phyloP scores from a whole-genome alignment of 2,797 vertebrate species.

The Salmo trutta region DNA sequence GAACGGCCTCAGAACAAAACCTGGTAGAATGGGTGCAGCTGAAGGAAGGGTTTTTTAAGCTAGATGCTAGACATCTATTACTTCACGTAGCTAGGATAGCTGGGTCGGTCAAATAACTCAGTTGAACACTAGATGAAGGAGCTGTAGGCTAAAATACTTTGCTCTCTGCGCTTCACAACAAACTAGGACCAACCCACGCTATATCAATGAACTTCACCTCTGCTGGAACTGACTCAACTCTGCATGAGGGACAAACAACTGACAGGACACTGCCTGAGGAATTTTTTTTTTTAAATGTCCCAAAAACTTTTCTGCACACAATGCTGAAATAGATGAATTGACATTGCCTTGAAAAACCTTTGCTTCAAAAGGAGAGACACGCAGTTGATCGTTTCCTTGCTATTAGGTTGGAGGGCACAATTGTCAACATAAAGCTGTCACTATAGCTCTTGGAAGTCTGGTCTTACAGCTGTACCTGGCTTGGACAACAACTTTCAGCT shows the following conservation, averaged over 20 bases:
- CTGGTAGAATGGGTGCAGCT: background rate
- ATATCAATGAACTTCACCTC: constrained; percentile 26
- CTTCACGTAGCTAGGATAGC: background rate
- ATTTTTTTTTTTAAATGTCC: too few relatives aligned
- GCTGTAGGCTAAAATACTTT: background rate
- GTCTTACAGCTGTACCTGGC: background rate
- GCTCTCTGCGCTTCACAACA: background rate
- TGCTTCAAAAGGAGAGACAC: too few relatives aligned
- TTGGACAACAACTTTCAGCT: background rate
- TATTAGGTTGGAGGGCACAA: background rate
- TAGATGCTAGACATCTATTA: background rate
- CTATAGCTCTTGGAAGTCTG: background rate
- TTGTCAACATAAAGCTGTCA: background rate
- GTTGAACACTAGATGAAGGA: background rate
- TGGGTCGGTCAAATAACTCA: background rate
- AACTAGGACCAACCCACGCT: constrained; percentile 6
- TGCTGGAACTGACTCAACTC: background rate
- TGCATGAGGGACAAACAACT: too few relatives aligned
- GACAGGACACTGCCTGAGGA: too few relatives aligned
- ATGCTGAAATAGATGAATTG: too few relatives aligned
- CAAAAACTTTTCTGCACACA: too few relatives aligned
- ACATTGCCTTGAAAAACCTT: too few relatives aligned
- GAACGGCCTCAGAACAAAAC: background rate
- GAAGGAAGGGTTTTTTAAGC: background rate
- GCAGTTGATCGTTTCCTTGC: background rate